phyloP scores from a whole-genome alignment of 2,797 vertebrate species.

The Schizothorax lantsangensis region DNA sequence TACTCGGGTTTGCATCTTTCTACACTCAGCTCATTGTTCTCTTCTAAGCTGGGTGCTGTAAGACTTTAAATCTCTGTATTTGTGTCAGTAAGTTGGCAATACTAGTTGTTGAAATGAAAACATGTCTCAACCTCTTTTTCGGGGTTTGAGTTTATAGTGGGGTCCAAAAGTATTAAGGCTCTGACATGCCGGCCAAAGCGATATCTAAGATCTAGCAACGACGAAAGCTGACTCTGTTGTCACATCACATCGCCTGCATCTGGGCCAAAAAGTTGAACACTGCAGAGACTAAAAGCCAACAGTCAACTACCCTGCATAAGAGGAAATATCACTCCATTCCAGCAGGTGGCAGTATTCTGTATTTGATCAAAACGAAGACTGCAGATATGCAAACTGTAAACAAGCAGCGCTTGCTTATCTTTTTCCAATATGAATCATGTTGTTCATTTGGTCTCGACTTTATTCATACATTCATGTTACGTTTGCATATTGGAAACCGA shows the following conservation, averaged over 20 bases:
- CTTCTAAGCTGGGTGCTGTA: background rate
- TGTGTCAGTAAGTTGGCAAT: background rate
- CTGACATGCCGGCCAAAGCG: background rate
- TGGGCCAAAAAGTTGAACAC: background rate
- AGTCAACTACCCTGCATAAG: background rate
- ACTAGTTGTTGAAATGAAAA: background rate
- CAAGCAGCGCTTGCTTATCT: background rate
- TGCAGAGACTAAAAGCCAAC: no score
- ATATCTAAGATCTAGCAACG: background rate
- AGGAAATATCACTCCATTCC: background rate
- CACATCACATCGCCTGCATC: background rate
- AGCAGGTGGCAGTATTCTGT: background rate
- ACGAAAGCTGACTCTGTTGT: background rate
- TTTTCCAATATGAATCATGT: background rate
- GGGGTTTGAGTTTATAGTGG: background rate
- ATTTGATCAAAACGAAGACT: background rate
- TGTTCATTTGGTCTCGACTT: background rate
- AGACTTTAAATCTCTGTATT: slow-evolving; percentile 1
- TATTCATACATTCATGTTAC: background rate
- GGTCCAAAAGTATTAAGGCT: background rate
- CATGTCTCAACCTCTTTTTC: background rate
- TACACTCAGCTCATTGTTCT: slow-evolving; percentile 28
- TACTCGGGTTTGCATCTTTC: background rate
- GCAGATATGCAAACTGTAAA: background rate
- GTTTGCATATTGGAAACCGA: background rate